Evolutionary conservation across 2,888 invertebrate species (phyloP), one percentile per base, ranked within the genome.

Genomic region (Phyllotreta cruciferae): DNA sequence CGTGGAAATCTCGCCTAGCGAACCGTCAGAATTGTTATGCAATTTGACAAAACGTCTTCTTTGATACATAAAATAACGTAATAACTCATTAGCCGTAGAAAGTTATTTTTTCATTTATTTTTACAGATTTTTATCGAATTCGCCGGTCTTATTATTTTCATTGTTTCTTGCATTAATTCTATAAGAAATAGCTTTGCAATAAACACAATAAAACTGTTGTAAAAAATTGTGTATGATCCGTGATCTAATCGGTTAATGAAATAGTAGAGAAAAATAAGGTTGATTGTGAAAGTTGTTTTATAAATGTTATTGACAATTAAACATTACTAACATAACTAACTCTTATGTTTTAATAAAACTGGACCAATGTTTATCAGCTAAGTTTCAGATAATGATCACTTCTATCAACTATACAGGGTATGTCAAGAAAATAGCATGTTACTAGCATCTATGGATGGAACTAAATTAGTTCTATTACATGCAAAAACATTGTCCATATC

Each of bases 21-120:
- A 54, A 39, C 54, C 54, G 41, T 54, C 41, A 54, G 41, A 41
- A 1, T 41, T 14, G 24, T 54, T 54, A 54, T 54, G 54, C 41
- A 54, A 54, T 39, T 41, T 54, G 39, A 54, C 54, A 54, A 41
- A 41, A 34, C 52, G 13, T 10, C 52, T 37, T 37, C 13, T 41
- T 41, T 41, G 41, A 41, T 41, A n/a, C 10, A 41, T 41, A 41
- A n/a, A 41, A 41, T 41, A 24, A 14, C 52, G 52, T 53, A 53
- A 54, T 11, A 9, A 41, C 13, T 1, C n/a, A 41, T 54, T 41
- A 39, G 7, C 34, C 10, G 14, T 54, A 54, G 54, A 54, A 54
- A 54, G 54, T 54, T 41, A 7, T 41, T n/a, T n/a, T 14, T 54
- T 39, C 24, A 54, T 54, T 54, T 39, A 54, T 54, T 14, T 34